These are phyloP conservation scores for Hycleus cichorii DNA, from an alignment of 1,140 invertebrate genomes.

Conservation along the genomic window DNA sequence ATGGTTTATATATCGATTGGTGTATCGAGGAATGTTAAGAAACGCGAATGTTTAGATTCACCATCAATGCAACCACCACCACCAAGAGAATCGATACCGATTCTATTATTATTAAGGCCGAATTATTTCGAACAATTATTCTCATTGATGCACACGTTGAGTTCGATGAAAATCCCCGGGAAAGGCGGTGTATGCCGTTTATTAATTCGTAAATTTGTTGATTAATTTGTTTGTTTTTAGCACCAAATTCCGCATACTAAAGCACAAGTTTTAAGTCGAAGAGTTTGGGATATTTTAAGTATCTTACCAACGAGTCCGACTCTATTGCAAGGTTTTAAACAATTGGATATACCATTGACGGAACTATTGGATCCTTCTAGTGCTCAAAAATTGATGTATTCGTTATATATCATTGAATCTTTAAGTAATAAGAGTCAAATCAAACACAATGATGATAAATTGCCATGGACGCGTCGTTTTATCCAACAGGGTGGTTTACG, in stretches of 20 bases:
- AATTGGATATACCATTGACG: slow-evolving; percentile 55
- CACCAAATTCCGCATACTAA: slow-evolving; percentile 80
- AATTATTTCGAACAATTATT: slow-evolving; percentile 88
- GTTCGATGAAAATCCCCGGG: slow-evolving; percentile 68
- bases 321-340: slow-evolving; percentile 74
- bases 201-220: neutral
- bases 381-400: slow-evolving; percentile 92
- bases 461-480: slow-evolving; percentile 67
- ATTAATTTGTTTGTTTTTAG: slow-evolving; percentile 37
- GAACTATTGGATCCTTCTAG: slow-evolving; percentile 77
- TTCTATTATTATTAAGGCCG: slow-evolving; percentile 72
- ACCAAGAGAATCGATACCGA: slow-evolving; percentile 73
- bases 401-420: slow-evolving; percentile 83
- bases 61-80: slow-evolving; percentile 72
- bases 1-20: slow-evolving; percentile 85
- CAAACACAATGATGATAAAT: slow-evolving; percentile 25
- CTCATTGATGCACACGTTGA: slow-evolving; percentile 80
- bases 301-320: slow-evolving; percentile 82
- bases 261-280: slow-evolving; percentile 79
- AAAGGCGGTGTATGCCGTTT: slow-evolving; percentile 52
- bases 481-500: slow-evolving; percentile 78
- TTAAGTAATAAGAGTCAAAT: slow-evolving; percentile 35
- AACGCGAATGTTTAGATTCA: slow-evolving; percentile 62
- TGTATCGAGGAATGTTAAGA: slow-evolving; percentile 64
- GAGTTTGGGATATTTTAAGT: slow-evolving; percentile 91